phyloP scores from a whole-genome alignment of 2,113 vertebrate species.

The Ceyx melanurus region DNA sequence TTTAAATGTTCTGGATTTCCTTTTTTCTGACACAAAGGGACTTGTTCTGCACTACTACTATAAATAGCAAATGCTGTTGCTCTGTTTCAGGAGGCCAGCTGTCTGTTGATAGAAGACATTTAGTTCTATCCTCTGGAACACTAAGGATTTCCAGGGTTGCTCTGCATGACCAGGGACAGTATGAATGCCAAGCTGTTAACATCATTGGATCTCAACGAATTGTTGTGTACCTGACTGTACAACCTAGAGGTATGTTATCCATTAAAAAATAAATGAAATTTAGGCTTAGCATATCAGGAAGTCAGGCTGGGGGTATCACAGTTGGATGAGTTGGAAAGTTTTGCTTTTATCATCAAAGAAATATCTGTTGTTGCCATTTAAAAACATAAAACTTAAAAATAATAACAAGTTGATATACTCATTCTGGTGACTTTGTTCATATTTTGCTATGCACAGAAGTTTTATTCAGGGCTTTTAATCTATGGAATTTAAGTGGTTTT shows the following conservation, averaged over 20 bases:
- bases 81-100: conserved; percentile 83
- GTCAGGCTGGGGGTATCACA: neutral
- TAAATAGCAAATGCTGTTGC: neutral
- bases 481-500: neutral
- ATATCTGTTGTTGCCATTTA: neutral
- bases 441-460: neutral
- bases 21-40: neutral
- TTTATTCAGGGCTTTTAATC: neutral
- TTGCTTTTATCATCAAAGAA: neutral
- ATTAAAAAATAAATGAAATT: neutral
- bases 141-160: conserved; percentile 89
- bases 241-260: conserved; percentile 85
- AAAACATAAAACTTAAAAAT: neutral
- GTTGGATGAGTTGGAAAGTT: neutral
- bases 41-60: neutral
- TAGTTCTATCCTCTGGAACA: conserved; percentile 86
- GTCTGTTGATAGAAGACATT: conserved; percentile 87
- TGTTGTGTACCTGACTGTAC: conserved; percentile 85
- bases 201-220: conserved; percentile 86
- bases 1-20: neutral
- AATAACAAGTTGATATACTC: neutral
- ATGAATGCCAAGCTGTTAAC: conserved; percentile 96
- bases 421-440: neutral
- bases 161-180: conserved; percentile 93
- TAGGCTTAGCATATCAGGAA: neutral